Evolutionary conservation across 2,888 invertebrate species (phyloP), one percentile per base, ranked within the genome.

Genomic region (Calephelis perditalis): DNA sequence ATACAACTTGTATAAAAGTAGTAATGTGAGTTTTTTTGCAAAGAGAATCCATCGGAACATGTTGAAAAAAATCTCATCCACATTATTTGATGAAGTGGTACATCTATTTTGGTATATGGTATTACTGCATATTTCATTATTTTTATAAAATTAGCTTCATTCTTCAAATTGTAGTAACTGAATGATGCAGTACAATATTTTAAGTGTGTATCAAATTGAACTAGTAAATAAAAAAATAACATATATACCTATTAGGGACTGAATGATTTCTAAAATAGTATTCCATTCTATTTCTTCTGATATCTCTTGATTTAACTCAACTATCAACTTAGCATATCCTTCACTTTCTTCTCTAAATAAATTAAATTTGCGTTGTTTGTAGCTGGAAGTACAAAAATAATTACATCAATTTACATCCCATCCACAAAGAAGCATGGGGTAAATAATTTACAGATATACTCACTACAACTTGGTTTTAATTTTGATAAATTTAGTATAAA

Each of bases 281-380:
- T 92, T 92, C 70, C 94, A 93, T 66, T 93, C 93, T 60, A 92
- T 92, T 68, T 92, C 90, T 74, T 92, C 92, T 62, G 92, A 92
- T 68, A 94, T 92, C 73, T 96, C 95, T 83, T 97, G 97, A 91
- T 97, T 97, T 64, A 99, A 89, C 91, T 99, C 99, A 15, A 97
- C 95, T 62, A 98, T 94, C 56, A 99, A 91, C 84, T 99, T 99
- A 2, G 99, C 96, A 91, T 98, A 99, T 7, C 99, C 99, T 92
- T 99, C 99, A 87, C 97, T 98, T 91, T 99, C 99, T 90, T 99
- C 99, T 60, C 99, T 94, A 78, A 99, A 96, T 73, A 99, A 92
- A 91, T 99, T 99, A 84, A 99, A 99, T 78, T 99, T 99, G 73
- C 98, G 95, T 85, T 99, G 99, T 82, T 99, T 99, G 84, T 99